Percentiles rank a stretch among this genome's conserved stretches.
These are phyloP conservation scores for Cataglyphis cursor DNA, from an alignment of 2,888 invertebrate genomes.

Conservation along the genomic window DNA sequence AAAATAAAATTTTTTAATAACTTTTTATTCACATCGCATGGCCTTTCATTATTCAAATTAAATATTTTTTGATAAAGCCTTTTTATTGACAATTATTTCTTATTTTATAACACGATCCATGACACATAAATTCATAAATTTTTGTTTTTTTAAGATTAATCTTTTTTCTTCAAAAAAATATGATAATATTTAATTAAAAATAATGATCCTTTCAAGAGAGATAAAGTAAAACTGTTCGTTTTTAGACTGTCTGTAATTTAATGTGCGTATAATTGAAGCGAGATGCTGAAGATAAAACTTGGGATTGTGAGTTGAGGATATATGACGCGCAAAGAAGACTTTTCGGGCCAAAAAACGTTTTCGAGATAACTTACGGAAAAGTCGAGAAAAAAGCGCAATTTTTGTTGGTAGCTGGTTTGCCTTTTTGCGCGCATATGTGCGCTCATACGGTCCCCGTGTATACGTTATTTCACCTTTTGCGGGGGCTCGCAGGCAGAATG, in stretches of 20 bases:
- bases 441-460: background rate
- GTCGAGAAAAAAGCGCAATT: slow-evolving; percentile 7
- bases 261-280: background rate
- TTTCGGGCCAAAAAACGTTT: background rate
- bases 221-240: background rate
- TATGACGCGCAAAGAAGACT: background rate
- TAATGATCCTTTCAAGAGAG: background rate
- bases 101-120: background rate
- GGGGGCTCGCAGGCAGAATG: slow-evolving; percentile 23
- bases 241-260: background rate
- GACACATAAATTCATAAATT: background rate
- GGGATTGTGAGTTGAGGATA: background rate
- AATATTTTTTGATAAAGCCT: too few relatives aligned
- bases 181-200: background rate
- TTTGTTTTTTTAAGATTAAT: background rate
- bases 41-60: too few relatives aligned
- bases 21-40: too few relatives aligned
- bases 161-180: background rate
- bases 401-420: background rate
- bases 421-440: slow-evolving; percentile 8
- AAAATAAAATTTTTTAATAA: too few relatives aligned
- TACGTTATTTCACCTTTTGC: slow-evolving; percentile 8
- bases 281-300: background rate
- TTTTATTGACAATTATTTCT: background rate
- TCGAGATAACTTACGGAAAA: background rate